Evolutionary conservation across 2,797 vertebrate species (phyloP).

Genomic region (Gobio occitaniae): DNA sequence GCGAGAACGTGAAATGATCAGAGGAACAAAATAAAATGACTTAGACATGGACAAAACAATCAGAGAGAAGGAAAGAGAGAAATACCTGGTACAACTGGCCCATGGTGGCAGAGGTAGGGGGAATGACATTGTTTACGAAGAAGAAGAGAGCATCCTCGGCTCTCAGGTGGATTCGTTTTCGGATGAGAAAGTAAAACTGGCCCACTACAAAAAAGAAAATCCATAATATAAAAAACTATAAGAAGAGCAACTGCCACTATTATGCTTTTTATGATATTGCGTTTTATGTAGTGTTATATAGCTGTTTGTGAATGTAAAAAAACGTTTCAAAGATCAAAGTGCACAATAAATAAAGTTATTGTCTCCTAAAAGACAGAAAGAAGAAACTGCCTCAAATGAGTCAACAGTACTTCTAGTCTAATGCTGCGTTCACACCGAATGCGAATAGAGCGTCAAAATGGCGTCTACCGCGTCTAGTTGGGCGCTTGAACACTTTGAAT

Average conservation of each 20-base stretch:
- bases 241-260: not conserved
- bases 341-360: not conserved
- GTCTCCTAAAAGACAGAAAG: too few species aligned
- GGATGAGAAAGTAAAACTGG: constrained; percentile 95
- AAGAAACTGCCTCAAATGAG: too few species aligned
- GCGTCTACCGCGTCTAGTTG: too few species aligned
- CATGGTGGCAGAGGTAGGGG: constrained; percentile 89
- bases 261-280: not conserved
- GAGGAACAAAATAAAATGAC: not conserved
- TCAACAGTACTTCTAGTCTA: too few species aligned
- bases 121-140: constrained; percentile 97
- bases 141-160: constrained; percentile 95
- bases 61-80: not conserved
- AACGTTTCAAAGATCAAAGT: not conserved
- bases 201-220: constrained; percentile 77
- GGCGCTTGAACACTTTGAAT: too few species aligned
- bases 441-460: too few species aligned
- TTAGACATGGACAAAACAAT: not conserved
- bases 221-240: not conserved
- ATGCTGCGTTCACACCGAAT: too few species aligned
- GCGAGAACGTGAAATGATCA: not conserved
- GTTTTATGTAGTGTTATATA: not conserved
- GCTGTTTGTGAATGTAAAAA: not conserved
- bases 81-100: constrained; percentile 80
- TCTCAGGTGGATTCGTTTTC: constrained; percentile 92